Evolutionary conservation across 2,888 invertebrate species (phyloP).

Genomic region (Ethmia dodecea): DNA sequence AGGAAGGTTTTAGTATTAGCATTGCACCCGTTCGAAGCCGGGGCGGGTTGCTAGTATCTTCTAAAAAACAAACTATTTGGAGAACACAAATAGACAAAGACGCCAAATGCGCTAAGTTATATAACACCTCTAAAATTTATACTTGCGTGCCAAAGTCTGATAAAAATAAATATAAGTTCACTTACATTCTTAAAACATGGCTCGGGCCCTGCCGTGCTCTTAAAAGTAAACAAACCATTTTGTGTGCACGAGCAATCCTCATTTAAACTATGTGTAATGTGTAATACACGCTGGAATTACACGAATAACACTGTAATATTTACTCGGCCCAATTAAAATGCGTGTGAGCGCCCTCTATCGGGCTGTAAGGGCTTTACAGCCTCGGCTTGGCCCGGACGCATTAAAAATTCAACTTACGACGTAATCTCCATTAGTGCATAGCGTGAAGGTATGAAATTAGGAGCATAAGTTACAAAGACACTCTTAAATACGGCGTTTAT

Average conservation of each 20-base stretch:
- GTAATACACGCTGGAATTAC: constrained; percentile 15
- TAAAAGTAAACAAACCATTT: constrained; percentile 7
- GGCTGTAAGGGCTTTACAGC: constrained; percentile 32
- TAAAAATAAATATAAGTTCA: no score
- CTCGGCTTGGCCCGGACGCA: constrained; percentile 22
- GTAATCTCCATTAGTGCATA: constrained; percentile 23
- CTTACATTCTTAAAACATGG: no score
- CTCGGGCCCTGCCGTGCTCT: not conserved
- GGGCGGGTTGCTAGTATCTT: no score
- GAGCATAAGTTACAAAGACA: no score
- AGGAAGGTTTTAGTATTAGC: no score
- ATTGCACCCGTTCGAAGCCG: no score
- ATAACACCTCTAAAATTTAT: no score
- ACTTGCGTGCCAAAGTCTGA: no score
- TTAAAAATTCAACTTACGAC: constrained; percentile 40
- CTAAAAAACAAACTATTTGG: no score
- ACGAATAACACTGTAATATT: constrained; percentile 31
- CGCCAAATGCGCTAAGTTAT: no score
- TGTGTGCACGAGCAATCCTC: constrained; percentile 24
- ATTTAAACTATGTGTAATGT: constrained; percentile 16
- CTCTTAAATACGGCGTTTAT: no score
- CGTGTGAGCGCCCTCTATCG: constrained; percentile 31
- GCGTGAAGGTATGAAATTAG: constrained; percentile 1
- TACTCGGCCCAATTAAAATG: constrained; percentile 44
- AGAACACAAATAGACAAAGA: no score